phyloP scores from a whole-genome alignment of 2,888 invertebrate genomes.

The Homarus gammarus region DNA sequence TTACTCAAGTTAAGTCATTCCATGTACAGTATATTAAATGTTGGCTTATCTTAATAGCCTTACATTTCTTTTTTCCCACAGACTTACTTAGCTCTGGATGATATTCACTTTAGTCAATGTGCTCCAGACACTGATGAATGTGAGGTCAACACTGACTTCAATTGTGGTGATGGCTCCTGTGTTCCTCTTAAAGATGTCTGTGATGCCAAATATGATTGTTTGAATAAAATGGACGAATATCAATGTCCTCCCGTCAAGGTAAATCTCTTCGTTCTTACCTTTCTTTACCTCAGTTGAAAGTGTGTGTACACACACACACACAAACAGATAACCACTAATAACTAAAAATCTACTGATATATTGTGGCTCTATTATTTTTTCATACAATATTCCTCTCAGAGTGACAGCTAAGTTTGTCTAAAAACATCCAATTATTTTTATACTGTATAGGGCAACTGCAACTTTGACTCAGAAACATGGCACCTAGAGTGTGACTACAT shows the following conservation, averaged over 20 bases:
- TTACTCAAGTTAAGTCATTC: too few species aligned
- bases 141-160: constrained; percentile 45
- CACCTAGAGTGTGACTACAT: constrained; percentile 17
- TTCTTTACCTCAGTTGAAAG: too few species aligned
- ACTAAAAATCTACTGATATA: constrained; percentile 7
- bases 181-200: constrained; percentile 42
- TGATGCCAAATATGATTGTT: constrained; percentile 63
- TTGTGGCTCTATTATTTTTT: background rate
- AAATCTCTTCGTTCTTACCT: background rate
- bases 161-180: constrained; percentile 48
- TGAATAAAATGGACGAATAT: constrained; percentile 67
- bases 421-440: background rate
- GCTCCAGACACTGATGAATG: constrained; percentile 41
- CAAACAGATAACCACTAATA: too few species aligned
- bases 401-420: too few species aligned
- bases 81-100: constrained; percentile 64
- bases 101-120: constrained; percentile 49
- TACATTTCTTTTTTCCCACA: constrained; percentile 10
- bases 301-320: too few species aligned
- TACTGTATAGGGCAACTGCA: constrained; percentile 52
- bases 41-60: background rate
- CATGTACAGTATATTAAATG: too few species aligned
- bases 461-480: constrained; percentile 60
- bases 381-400: background rate
- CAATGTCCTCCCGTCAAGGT: constrained; percentile 46